Base-by-base conservation (phyloP, 2,113 vertebrate species). In the Aptenodytes patagonicus region DNA sequence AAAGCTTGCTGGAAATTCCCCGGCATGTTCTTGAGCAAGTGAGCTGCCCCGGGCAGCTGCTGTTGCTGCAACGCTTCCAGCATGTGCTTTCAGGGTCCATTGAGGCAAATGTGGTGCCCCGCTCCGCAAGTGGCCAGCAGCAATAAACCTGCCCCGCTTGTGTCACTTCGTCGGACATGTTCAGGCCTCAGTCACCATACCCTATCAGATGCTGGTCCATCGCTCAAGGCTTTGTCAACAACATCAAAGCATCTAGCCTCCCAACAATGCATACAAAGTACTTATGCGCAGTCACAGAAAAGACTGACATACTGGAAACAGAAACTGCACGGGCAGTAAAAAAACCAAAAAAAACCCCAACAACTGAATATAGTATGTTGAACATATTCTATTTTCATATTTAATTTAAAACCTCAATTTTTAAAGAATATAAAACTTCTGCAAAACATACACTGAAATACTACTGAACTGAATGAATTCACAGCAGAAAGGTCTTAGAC, bases 141-240 rank as follows among this genome's bases (percentile, higher is more conserved):
- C 0, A 0, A 73, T 7, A 51, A 54, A 44, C 60, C 42, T 38
- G 34, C 11, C 12, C 14, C 5, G 18, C 36, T 38, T 3, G 2
- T 3, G 2, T 44, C 1, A 0, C 55, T 62, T 65, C 0, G 0
- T 0, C 0, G 2, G n/a, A 31, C 44, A 19, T 6, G 1, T 47
- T 71, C 60, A 51, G 17, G 25, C 16, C 38, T 40, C 80, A 22
- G 69, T 25, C 52, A 44, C 40, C 0, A 0, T 1, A 5, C 57
- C 72, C 1, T 0, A 3, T 9, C 40, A 9, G 42, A 49, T 25
- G 38, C 57, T 28, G 20, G 9, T 20, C 58, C 54, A 31, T 19
- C 11, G 1, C 47, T 42, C 46, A 47, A 47, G 25, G 73, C 25
- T 76, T 77, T 64, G n/a, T 13, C 55, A 73, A 34, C 26, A 88